Evolutionary conservation across 2,113 vertebrate species (phyloP).

Genomic region (Alligator sinensis): DNA sequence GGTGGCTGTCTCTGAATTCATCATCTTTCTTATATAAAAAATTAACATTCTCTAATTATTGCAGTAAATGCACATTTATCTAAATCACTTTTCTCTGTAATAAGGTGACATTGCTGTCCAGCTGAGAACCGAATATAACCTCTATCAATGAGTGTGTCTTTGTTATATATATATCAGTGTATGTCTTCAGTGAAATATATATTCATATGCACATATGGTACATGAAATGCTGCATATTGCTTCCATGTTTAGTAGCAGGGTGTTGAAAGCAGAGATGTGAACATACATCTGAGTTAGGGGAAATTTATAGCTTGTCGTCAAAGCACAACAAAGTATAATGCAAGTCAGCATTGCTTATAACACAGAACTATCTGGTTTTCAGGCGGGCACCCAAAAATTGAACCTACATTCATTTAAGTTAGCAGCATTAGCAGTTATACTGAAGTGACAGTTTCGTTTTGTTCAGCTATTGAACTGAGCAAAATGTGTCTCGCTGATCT

Average conservation of each 20-base stretch:
- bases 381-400: not conserved
- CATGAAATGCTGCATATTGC: not conserved
- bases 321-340: not conserved
- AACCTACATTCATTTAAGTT: not conserved
- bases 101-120: not conserved
- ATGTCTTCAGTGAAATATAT: not conserved
- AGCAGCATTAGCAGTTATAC: not conserved
- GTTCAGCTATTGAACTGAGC: not conserved
- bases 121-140: not conserved
- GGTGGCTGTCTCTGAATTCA: not conserved
- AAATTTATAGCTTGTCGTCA: not conserved
- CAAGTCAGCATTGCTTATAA: not conserved
- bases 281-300: not conserved
- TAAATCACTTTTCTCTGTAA: not conserved
- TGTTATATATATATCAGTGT: not conserved
- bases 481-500: accelerated
- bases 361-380: not conserved
- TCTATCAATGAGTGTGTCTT: not conserved
- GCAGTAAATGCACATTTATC: not conserved
- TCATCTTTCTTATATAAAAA: not conserved
- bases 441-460: not conserved
- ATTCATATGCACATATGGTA: not conserved
- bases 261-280: not conserved
- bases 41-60: not conserved
- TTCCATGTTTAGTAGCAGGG: not conserved